Conservation (phyloP, 2,797 vertebrate genomes). For the Cyprinodon diabolis region DNA sequence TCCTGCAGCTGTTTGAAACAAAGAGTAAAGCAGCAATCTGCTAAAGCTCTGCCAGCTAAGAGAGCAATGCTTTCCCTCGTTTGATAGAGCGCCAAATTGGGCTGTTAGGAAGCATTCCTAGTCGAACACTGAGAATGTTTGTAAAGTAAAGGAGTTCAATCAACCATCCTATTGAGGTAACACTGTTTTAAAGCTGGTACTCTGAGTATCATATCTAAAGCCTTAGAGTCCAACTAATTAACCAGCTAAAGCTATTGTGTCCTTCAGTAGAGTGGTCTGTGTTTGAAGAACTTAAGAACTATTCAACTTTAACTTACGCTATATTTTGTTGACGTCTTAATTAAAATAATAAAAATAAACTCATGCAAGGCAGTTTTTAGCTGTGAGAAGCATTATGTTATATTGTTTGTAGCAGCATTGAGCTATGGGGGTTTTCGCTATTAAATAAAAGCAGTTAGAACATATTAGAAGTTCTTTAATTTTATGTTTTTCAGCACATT, state of each 20-base stretch:
- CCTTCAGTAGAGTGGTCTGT: background rate
- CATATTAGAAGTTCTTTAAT: background rate
- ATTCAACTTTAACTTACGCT: background rate
- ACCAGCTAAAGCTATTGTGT: background rate
- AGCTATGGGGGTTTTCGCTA: background rate
- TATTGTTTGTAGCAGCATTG: background rate
- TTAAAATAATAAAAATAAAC: background rate
- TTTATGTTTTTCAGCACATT: background rate
- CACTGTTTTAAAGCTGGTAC: background rate
- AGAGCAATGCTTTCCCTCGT: background rate
- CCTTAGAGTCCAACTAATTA: background rate
- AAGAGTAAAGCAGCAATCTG: background rate
- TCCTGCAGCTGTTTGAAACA: background rate
- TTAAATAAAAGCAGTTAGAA: background rate
- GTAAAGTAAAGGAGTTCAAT: background rate
- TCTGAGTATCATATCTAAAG: background rate
- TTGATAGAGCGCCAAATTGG: background rate
- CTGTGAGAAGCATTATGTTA: background rate
- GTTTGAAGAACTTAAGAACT: background rate
- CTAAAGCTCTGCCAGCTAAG: background rate
- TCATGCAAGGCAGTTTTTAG: background rate
- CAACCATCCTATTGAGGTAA: background rate
- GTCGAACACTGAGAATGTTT: background rate
- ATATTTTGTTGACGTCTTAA: background rate
- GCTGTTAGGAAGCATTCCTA: too few species aligned